Conservation (phyloP, 2,888 invertebrate species). For the Erpobdella octoculata region DNA sequence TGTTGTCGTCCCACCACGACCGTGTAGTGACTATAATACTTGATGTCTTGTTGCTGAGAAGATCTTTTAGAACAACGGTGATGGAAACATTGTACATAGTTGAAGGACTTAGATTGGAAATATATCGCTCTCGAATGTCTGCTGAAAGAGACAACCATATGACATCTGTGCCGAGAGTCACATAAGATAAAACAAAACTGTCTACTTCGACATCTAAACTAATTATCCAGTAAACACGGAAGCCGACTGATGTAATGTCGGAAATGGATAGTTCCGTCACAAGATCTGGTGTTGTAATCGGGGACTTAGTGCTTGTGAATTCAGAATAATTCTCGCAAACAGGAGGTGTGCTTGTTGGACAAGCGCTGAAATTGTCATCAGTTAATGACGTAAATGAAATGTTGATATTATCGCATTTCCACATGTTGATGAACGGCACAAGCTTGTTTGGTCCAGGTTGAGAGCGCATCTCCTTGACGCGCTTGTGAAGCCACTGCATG, state of each 20-base stretch:
- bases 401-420: conserved; percentile 17
- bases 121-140: not conserved
- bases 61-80: not conserved
- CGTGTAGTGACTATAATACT: not conserved
- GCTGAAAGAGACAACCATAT: not conserved
- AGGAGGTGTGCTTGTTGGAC: not conserved
- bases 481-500: conserved; percentile 24
- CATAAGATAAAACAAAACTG: not conserved
- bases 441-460: not conserved
- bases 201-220: not conserved
- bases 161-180: not conserved
- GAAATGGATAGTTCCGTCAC: not conserved
- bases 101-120: not conserved
- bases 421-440: not conserved
- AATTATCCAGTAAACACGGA: not conserved
- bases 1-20: not conserved
- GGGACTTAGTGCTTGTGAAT: not conserved
- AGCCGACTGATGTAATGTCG: conserved; percentile 18
- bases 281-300: not conserved
- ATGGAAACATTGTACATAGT: not conserved
- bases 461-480: not conserved
- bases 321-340: conserved; percentile 12
- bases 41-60: not conserved
- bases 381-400: conserved; percentile 8
- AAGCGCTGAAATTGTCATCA: conserved; percentile 15